phyloP scores from a whole-genome alignment of 1,140 invertebrate genomes.

The Orussus abietinus region DNA sequence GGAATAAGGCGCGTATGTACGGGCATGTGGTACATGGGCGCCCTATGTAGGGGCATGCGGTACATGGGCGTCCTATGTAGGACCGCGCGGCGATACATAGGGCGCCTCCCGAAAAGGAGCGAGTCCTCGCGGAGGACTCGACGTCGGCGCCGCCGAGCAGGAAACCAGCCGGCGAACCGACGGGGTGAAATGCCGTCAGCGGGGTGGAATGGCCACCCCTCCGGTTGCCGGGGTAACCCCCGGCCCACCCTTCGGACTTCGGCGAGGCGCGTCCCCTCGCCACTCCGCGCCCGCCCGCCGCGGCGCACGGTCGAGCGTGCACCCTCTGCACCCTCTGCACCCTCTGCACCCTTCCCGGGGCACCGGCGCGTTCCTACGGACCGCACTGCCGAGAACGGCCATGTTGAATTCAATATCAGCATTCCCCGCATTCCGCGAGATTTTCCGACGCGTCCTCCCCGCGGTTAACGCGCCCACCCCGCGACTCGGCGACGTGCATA shows the following conservation, averaged over 20 bases:
- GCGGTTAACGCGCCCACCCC: too few species aligned
- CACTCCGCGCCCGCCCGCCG: slow-evolving; percentile 25
- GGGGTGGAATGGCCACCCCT: slow-evolving; percentile 49
- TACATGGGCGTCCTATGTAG: too few species aligned
- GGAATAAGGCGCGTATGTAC: too few species aligned
- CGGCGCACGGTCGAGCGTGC: slow-evolving; percentile 20
- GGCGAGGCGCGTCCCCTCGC: slow-evolving; percentile 5
- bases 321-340: slow-evolving; percentile 11
- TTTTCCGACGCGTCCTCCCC: too few species aligned
- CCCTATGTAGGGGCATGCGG: too few species aligned
- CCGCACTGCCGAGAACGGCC: slow-evolving; percentile 40
- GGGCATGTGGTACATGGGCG: too few species aligned
- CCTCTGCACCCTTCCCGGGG: neutral
- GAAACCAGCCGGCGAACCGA: slow-evolving; percentile 12
- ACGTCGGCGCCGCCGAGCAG: slow-evolving; percentile 5
- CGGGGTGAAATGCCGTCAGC: slow-evolving; percentile 40
- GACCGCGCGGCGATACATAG: too few species aligned
- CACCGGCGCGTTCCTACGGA: slow-evolving; percentile 13
- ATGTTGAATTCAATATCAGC: slow-evolving; percentile 56
- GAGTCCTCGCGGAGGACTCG: too few species aligned
- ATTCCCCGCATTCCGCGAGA: slow-evolving; percentile 45
- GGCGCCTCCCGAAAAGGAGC: too few species aligned
- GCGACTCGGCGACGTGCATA: slow-evolving; percentile 33
- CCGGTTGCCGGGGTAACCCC: slow-evolving; percentile 49
- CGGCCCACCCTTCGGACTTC: slow-evolving; percentile 41